Conservation (phyloP, 2,113 vertebrate genomes). For the Calidris pugnax region DNA sequence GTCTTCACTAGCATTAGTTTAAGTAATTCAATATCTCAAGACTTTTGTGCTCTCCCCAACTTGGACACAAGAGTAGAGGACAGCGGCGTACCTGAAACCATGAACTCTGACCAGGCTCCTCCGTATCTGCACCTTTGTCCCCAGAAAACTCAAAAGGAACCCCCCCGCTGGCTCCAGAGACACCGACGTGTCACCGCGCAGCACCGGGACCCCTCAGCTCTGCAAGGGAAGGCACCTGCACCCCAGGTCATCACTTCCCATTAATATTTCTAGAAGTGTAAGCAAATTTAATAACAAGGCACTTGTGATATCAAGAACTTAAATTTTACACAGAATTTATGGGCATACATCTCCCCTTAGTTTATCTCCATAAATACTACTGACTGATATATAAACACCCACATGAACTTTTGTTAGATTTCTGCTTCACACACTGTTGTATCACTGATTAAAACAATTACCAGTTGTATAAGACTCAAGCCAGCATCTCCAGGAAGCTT, state of each 20-base stretch:
- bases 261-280: fast-evolving
- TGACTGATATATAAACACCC: not conserved
- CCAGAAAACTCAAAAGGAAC: not conserved
- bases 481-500: not conserved
- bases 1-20: not conserved
- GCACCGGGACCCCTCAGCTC: not conserved
- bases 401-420: not conserved
- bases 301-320: not conserved
- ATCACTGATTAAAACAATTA: not conserved
- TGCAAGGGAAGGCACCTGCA: fast-evolving
- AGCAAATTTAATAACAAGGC: not conserved
- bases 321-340: not conserved
- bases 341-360: not conserved
- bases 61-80: not conserved
- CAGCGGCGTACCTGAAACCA: not conserved
- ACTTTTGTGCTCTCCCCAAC: not conserved
- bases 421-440: not conserved
- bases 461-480: not conserved
- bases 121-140: not conserved
- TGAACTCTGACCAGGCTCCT: fast-evolving
- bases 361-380: not conserved
- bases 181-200: not conserved
- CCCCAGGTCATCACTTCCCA: not conserved
- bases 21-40: not conserved
- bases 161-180: not conserved